phyloP scores from a whole-genome alignment of 2,888 invertebrate species.

The Pyralis farinalis region DNA sequence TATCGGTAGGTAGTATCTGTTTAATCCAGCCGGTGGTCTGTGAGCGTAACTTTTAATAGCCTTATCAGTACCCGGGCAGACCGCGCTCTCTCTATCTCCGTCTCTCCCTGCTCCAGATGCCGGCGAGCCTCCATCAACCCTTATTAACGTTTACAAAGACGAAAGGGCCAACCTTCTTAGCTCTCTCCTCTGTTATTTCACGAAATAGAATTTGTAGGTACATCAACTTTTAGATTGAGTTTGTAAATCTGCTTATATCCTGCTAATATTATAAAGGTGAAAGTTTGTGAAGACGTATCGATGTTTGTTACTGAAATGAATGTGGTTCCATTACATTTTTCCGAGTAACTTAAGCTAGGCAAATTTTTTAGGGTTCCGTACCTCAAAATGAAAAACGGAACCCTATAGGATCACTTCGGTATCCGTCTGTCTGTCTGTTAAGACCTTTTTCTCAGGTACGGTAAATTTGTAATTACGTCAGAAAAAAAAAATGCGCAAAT shows the following conservation, averaged over 20 bases:
- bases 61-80: conserved; percentile 70
- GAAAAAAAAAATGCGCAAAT: no score
- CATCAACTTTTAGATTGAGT: background rate
- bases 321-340: no score
- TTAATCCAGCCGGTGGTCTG: conserved; percentile 58
- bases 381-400: no score
- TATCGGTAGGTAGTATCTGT: conserved; percentile 51
- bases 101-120: conserved; percentile 36
- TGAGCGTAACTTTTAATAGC: conserved; percentile 76
- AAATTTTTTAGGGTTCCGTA: no score
- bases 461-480: no score
- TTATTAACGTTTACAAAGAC: conserved; percentile 55
- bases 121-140: conserved; percentile 47
- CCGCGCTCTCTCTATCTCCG: conserved; percentile 49
- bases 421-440: no score
- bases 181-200: conserved; percentile 14
- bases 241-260: background rate
- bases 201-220: conserved; percentile 9
- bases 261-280: no score
- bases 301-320: no score
- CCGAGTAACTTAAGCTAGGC: no score
- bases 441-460: no score
- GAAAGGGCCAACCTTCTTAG: conserved; percentile 30
- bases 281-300: no score
- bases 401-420: no score